A percentile compares a stretch with the other conserved stretches of the same genome.
phyloP scores from a whole-genome alignment of 2,888 invertebrate genomes.

The Heliconius charithonia region DNA sequence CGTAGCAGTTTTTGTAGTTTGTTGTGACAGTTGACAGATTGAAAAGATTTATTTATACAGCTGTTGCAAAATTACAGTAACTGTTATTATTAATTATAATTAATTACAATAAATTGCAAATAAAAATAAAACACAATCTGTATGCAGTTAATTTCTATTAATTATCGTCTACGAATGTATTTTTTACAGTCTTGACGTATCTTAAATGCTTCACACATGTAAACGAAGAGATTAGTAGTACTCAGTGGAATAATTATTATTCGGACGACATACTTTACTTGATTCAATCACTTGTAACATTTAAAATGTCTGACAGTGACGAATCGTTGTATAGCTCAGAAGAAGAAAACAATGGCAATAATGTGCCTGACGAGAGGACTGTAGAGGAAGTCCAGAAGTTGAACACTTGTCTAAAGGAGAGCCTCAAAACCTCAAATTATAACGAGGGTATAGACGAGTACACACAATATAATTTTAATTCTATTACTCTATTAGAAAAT shows the following conservation, averaged over 20 bases:
- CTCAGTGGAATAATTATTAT: not conserved
- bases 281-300: not conserved
- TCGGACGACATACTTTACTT: not conserved
- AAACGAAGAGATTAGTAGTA: not conserved
- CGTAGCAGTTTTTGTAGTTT: too few relatives aligned
- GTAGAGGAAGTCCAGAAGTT: not conserved
- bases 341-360: not conserved
- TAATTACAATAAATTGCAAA: not conserved
- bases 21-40: too few relatives aligned
- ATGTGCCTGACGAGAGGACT: not conserved
- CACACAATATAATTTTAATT: not conserved
- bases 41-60: too few relatives aligned
- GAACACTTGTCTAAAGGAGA: not conserved
- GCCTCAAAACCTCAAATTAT: not conserved
- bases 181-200: not conserved
- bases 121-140: not conserved
- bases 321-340: too few relatives aligned
- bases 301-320: not conserved
- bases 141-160: not conserved
- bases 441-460: not conserved
- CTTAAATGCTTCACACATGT: not conserved
- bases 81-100: too few relatives aligned
- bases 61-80: too few relatives aligned
- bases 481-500: slow-evolving; percentile 4
- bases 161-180: not conserved